Base-by-base conservation (phyloP, 2,888 invertebrate species). In the Leptothorax acervorum region DNA sequence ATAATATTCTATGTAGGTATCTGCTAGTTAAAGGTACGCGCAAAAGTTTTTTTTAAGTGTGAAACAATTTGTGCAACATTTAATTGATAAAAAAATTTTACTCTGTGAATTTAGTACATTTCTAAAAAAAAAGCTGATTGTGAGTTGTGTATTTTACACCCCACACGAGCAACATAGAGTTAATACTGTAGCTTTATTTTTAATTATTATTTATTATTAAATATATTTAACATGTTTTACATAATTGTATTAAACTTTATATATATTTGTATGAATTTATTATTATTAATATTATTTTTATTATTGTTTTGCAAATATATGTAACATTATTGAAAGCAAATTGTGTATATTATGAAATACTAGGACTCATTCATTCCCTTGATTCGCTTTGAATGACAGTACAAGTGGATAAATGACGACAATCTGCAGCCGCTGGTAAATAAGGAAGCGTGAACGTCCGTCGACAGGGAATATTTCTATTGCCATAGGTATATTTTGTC, bases 351-450 rank as follows among this genome's bases (percentile, higher is more conserved):
- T 81, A 42, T 74, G 15, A 73, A 75, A 63, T 63, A 63, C 65
- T 65, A 8, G 35, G 53, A 65, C 76, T 55, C 68, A 60, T 68
- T 71, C 15, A 85, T 85, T 73, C 71, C 51, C 45, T 60, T 79
- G 68, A 85, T 83, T 74, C n/a, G 79, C 63, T 60, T 85, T 85
- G 84, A 91, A 86, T 86, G 79, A 86, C 79, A 76, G 66, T 84
- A 74, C 88, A 89, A 88, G 88, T 75, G 88, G 75, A 85, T 85
- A 79, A 85, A 74, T 82, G 85, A 73, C 35, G 60, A 70, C 82
- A 82, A 79, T 83, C 51, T 65, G 45, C 1, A 63, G n/a, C 6
- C 55, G 8, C 68, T 45, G 55, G 5, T 68, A 78, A 78, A 78
- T 68, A 83, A 79, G 60, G 78, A 62, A 74, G 70, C 51, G 8